Evolutionary conservation across 2,888 invertebrate genomes (phyloP), one percentile per base, ranked within the genome.

Genomic region (Allygus modestus): DNA sequence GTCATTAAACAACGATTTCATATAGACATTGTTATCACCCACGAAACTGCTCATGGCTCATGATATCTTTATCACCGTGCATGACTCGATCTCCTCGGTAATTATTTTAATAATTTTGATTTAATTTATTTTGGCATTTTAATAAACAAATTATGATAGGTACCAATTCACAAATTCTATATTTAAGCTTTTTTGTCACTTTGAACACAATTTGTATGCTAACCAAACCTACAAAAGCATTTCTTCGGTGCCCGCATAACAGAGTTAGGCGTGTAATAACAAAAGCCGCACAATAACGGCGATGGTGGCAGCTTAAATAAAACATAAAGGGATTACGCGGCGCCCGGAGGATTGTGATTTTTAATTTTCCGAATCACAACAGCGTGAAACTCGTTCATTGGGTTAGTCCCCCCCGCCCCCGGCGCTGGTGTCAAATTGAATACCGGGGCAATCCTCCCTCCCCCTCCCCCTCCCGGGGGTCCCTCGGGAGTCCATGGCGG

Each of bases 341-440:
- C 33, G 51, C 41, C 7, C 33, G 46, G n/a, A 23, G 83, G 75
- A 58, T 73, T 73, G 83, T 83, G 75, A 83, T 83, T 83, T 82
- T 83, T 83, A 83, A 83, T 83, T 83, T 83, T 83, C 83, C 75
- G 73, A 83, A 54, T 83, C 83, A 83, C 83, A 75, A 75, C 58
- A 83, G 83, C 83, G 83, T 83, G 83, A 83, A 83, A 83, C 79
- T 79, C 58, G 79, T 79, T 79, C 79, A 79, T 79, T 79, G 58
- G 79, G 79, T 79, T 79, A 77, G 77, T 77, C 43, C 23, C 73
- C 26, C 77, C 26, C 15, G 17, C 51, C 9, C 51, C 33, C 79
- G 83, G 37, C 69, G 82, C 58, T 82, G 37, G 82, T 83, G 83
- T 83, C 83, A 83, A 83, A 83, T 83, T 83, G 83, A 83, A 83